Evolutionary conservation across 2,888 invertebrate species (phyloP).

Genomic region (Galeopsomyia nigrocyanea): DNA sequence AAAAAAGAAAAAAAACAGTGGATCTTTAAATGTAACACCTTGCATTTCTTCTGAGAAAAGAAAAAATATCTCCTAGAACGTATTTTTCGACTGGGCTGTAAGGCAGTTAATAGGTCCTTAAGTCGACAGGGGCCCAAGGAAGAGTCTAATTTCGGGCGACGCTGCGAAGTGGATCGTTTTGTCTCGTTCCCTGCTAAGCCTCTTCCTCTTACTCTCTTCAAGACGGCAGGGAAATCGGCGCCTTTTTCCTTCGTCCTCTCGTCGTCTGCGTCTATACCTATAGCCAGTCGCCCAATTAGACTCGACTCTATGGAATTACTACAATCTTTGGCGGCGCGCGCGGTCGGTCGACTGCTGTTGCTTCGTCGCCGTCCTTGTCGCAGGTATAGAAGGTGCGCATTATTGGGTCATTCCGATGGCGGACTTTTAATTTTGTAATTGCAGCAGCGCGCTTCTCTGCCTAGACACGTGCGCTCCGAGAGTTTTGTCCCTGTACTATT

Average conservation of each 20-base stretch:
- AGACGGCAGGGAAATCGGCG: slow-evolving; percentile 46
- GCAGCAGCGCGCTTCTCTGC: slow-evolving; percentile 37
- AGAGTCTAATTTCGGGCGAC: slow-evolving; percentile 45
- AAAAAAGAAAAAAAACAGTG: too few species aligned
- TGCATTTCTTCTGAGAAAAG: too few species aligned
- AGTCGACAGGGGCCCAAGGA: slow-evolving; percentile 17
- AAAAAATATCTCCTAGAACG: too few species aligned
- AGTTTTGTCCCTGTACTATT: too few species aligned
- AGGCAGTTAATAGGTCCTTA: slow-evolving; percentile 33
- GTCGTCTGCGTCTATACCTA: background rate
- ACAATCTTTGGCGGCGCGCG: slow-evolving; percentile 54
- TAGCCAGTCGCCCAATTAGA: slow-evolving; percentile 54
- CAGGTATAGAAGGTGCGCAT: slow-evolving; percentile 1
- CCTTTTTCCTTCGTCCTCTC: slow-evolving; percentile 46
- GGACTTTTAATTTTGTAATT: slow-evolving; percentile 56
- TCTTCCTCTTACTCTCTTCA: slow-evolving; percentile 12
- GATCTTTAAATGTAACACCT: too few species aligned
- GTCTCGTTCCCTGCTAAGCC: slow-evolving; percentile 13
- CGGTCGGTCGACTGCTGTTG: slow-evolving; percentile 54
- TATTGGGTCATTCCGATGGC: slow-evolving; percentile 35
- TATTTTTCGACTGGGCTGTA: slow-evolving; percentile 14
- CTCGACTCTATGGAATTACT: slow-evolving; percentile 61
- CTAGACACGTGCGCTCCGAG: background rate
- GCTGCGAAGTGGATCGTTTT: slow-evolving; percentile 24
- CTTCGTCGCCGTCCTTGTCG: slow-evolving; percentile 27